Conservation (phyloP, 2,888 invertebrate species). For the Ametastegia equiseti region DNA sequence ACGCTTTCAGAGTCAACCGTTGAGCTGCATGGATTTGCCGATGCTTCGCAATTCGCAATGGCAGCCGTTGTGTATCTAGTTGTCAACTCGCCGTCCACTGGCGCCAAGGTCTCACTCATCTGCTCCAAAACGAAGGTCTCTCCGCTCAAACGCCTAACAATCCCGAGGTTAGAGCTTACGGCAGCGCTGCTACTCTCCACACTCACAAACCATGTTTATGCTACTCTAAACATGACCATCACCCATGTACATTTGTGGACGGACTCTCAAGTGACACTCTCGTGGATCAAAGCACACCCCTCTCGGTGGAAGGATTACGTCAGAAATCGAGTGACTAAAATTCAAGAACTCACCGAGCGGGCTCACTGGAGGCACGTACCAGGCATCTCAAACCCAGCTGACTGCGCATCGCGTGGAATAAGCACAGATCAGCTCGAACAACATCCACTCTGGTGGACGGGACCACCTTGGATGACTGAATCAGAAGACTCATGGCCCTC, state of each 20-base stretch:
- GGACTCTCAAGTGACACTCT: constrained; percentile 19
- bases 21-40: constrained; percentile 55
- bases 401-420: constrained; percentile 53
- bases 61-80: constrained; percentile 48
- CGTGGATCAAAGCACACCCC: constrained; percentile 36
- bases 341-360: constrained; percentile 49
- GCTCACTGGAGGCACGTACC: constrained; percentile 52
- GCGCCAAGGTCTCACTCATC: constrained; percentile 18
- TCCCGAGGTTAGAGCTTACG: constrained; percentile 45
- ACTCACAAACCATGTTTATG: constrained; percentile 46
- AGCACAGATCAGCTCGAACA: too few relatives aligned
- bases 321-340: constrained; percentile 50
- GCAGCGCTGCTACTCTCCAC: constrained; percentile 53
- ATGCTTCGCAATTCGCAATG: constrained; percentile 54
- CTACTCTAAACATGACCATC: constrained; percentile 24
- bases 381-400: constrained; percentile 54
- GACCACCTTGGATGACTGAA: too few relatives aligned
- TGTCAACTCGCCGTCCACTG: constrained; percentile 34
- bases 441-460: too few relatives aligned
- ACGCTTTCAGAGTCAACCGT: constrained; percentile 41
- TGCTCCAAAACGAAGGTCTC: constrained; percentile 47
- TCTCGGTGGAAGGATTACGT: constrained; percentile 55
- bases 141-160: constrained; percentile 46
- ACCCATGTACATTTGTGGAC: constrained; percentile 15
- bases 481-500: too few relatives aligned